These are phyloP conservation scores for Acrocyrtus sp. DNA, from an alignment of 2,888 invertebrate species.

Conservation along the genomic window DNA sequence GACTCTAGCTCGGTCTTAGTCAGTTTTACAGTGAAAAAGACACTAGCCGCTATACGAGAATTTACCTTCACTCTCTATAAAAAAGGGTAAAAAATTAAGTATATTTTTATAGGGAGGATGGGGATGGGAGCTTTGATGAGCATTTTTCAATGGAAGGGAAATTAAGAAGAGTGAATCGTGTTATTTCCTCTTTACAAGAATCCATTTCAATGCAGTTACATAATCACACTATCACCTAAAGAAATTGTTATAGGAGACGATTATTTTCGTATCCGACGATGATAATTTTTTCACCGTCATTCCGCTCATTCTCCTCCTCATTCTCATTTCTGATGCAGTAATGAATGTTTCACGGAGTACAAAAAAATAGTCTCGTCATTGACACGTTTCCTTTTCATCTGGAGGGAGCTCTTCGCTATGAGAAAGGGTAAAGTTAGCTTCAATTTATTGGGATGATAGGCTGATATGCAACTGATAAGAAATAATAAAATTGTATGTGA, in stretches of 20 bases:
- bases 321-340: conserved; percentile 14
- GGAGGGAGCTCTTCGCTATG: conserved; percentile 26
- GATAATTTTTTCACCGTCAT: not conserved
- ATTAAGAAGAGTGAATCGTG: conserved; percentile 58
- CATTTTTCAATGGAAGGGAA: conserved; percentile 57
- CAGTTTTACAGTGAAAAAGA: no score
- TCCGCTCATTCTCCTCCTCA: conserved; percentile 6
- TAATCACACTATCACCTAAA: not conserved
- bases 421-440: conserved; percentile 24
- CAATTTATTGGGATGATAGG: conserved; percentile 33
- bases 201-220: no score
- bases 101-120: conserved; percentile 16
- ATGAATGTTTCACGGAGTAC: conserved; percentile 42
- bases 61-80: not conserved
- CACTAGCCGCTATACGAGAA: not conserved
- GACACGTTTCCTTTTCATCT: conserved; percentile 41
- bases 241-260: not conserved
- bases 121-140: not conserved
- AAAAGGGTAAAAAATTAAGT: conserved; percentile 6
- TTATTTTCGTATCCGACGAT: not conserved
- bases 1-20: no score
- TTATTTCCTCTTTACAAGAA: conserved; percentile 30
- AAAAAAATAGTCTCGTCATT: conserved; percentile 47
- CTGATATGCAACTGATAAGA: conserved; percentile 23
- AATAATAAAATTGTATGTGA: not conserved